These are phyloP conservation scores for Pandion haliaetus DNA, from an alignment of 2,113 vertebrate species.

Conservation along the genomic window DNA sequence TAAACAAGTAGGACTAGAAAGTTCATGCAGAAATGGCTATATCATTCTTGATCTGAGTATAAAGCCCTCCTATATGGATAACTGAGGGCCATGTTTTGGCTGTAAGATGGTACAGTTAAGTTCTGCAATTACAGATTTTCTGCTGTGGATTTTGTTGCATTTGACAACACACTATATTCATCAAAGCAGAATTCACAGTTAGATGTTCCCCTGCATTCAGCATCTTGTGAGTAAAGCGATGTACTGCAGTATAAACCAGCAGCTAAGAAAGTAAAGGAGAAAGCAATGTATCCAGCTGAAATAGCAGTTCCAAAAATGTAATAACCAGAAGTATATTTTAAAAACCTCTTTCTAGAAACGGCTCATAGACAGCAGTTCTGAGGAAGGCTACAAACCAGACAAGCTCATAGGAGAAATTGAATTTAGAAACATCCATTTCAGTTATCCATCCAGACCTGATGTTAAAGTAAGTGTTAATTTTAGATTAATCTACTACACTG, in stretches of 20 bases:
- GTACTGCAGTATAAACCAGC: background rate
- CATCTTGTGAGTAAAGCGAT: background rate
- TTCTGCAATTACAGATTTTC: background rate
- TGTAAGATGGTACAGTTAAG: background rate
- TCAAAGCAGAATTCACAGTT: background rate
- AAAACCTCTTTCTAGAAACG: conserved; percentile 60
- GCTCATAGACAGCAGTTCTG: conserved; percentile 82
- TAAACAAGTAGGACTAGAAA: background rate
- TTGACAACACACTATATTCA: background rate
- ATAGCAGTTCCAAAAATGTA: background rate
- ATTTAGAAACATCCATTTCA: conserved; percentile 84
- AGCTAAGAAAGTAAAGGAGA: background rate
- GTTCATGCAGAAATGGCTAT: background rate
- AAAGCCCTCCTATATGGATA: background rate
- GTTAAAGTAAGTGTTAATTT: conserved; percentile 65
- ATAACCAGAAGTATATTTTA: background rate
- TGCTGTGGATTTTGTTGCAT: background rate
- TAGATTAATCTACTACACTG: background rate
- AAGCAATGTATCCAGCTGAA: background rate
- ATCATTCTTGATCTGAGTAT: background rate
- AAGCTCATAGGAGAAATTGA: conserved; percentile 79
- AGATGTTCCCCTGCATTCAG: background rate
- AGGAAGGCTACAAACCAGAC: conserved; percentile 79
- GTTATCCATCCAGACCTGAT: conserved; percentile 82
- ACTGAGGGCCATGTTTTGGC: background rate